Evolutionary conservation across 1,140 invertebrate species (phyloP).

Genomic region (Cotesia typhae): DNA sequence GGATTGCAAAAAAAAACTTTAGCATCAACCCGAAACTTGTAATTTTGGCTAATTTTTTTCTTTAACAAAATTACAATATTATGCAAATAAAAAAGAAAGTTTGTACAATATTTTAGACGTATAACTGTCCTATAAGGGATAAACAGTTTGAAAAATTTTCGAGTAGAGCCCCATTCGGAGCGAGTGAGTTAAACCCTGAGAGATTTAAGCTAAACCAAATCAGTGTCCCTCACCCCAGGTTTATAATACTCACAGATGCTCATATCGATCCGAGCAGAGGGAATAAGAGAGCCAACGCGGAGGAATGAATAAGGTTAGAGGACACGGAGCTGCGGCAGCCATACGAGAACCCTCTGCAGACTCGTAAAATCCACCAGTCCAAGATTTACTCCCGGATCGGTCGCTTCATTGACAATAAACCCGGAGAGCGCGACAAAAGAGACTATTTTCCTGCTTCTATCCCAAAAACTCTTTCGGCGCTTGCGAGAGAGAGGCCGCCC

Average conservation of each 20-base stretch:
- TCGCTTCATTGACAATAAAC: conserved; percentile 38
- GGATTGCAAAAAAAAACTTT: too few species aligned
- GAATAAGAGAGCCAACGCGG: background rate
- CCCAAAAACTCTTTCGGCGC: too few species aligned
- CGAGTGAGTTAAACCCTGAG: conserved; percentile 15
- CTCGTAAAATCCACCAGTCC: conserved; percentile 34
- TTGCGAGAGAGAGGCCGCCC: too few species aligned
- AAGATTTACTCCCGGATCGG: conserved; percentile 37
- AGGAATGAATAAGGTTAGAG: background rate
- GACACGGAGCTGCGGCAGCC: background rate
- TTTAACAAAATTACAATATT: too few species aligned
- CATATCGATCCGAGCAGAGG: conserved; percentile 23
- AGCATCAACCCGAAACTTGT: too few species aligned
- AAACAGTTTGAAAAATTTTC: conserved; percentile 4
- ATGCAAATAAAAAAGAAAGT: background rate
- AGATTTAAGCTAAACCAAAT: conserved; percentile 30
- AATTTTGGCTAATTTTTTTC: too few species aligned
- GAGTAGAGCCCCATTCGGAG: background rate
- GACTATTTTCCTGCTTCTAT: background rate
- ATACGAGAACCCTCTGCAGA: conserved; percentile 10
- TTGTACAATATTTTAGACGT: too few species aligned
- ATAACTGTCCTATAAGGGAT: background rate
- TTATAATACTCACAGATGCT: conserved; percentile 23
- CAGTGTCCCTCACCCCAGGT: conserved; percentile 10
- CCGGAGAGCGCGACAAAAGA: conserved; percentile 3